Conservation (phyloP, 2,113 vertebrate genomes). For the Muntiacus reevesi region DNA sequence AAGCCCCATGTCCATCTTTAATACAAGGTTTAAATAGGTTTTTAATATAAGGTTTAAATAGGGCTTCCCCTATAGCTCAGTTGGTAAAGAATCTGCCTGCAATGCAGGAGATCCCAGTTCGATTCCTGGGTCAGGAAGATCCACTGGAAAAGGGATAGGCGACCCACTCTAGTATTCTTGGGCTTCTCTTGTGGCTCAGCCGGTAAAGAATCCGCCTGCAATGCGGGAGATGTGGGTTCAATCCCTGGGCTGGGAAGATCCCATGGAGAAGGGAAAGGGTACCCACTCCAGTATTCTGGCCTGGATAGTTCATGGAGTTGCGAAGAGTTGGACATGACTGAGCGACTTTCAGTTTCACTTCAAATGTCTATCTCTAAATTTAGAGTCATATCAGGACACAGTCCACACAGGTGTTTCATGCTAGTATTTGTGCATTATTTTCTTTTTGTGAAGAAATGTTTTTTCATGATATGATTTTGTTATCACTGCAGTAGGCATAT, state of each 20-base stretch:
- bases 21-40: neutral
- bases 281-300: neutral
- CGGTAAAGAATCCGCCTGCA: neutral
- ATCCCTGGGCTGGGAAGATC: neutral
- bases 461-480: neutral
- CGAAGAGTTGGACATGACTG: rapidly evolving
- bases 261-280: neutral
- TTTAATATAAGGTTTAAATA: neutral
- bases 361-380: neutral
- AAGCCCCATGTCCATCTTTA: neutral
- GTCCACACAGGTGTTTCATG: rapidly evolving
- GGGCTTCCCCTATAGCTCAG: neutral
- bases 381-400: neutral
- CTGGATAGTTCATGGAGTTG: neutral
- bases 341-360: neutral
- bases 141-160: neutral
- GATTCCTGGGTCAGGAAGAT: neutral
- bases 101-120: neutral
- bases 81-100: neutral
- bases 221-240: neutral
- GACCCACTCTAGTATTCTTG: neutral
- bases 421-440: neutral
- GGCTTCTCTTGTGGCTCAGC: neutral
- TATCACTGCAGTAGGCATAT: neutral
- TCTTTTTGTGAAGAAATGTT: neutral